Percentiles rank a stretch among this genome's conserved stretches.
Evolutionary conservation across 2,888 invertebrate genomes (phyloP).

Genomic region (Eubasilissa splendida): DNA sequence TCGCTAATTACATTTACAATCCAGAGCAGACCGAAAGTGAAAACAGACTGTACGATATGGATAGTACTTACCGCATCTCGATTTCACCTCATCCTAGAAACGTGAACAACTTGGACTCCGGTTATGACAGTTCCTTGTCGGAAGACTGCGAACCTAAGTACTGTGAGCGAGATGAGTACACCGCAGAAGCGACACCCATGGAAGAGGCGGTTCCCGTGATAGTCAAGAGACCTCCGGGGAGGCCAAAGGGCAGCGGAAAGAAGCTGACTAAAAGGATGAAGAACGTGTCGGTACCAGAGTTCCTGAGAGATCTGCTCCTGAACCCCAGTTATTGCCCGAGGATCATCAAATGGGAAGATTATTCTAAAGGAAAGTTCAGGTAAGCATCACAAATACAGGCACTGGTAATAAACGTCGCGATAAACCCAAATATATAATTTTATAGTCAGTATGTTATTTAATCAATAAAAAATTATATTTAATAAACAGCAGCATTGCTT

Average conservation of each 20-base stretch:
- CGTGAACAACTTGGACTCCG: neutral
- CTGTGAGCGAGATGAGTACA: too few relatives aligned
- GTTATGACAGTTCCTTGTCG: neutral
- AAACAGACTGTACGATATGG: constrained; percentile 45
- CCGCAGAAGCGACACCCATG: neutral
- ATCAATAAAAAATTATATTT: too few relatives aligned
- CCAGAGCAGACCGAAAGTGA: constrained; percentile 11
- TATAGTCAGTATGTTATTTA: too few relatives aligned
- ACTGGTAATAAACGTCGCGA: neutral
- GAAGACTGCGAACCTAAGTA: neutral
- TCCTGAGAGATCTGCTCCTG: constrained; percentile 85
- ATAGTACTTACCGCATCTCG: constrained; percentile 9
- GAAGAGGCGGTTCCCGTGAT: constrained; percentile 62
- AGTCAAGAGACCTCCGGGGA: constrained; percentile 72
- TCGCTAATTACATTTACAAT: neutral
- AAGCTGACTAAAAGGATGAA: constrained; percentile 68
- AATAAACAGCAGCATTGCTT: too few relatives aligned
- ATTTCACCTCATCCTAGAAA: neutral
- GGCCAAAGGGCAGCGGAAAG: constrained; percentile 71
- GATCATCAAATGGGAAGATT: constrained; percentile 91
- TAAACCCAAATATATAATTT: too few relatives aligned
- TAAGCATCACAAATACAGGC: constrained; percentile 60
- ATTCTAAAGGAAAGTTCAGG: constrained; percentile 86
- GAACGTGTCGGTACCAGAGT: constrained; percentile 83
- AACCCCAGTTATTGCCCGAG: constrained; percentile 84